Conservation (phyloP, 2,113 vertebrate genomes). For the Dipodomys ordii region DNA sequence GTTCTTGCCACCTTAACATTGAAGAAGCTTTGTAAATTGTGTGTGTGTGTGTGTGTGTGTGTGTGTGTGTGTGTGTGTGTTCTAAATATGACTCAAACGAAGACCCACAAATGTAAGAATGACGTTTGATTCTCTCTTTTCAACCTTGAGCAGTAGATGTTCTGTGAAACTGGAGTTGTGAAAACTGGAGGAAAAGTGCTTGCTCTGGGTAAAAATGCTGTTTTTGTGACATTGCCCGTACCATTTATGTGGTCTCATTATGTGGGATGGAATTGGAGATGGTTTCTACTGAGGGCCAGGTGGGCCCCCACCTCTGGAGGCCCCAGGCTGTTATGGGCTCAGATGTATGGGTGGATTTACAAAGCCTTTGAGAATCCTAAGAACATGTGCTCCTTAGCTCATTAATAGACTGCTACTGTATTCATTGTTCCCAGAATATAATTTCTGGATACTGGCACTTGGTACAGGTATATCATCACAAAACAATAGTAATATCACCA, state of each 20-base stretch:
- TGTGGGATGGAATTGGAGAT: background rate
- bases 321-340: constrained; percentile 49
- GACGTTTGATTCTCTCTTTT: constrained; percentile 24
- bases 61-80: background rate
- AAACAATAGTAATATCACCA: constrained; percentile 72
- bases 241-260: background rate
- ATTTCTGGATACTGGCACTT: constrained; percentile 73
- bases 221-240: background rate
- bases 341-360: constrained; percentile 58
- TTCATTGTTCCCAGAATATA: constrained; percentile 62
- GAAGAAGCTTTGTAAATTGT: background rate
- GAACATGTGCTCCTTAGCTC: constrained; percentile 72
- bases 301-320: constrained; percentile 47
- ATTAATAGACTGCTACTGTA: constrained; percentile 68
- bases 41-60: too few species aligned
- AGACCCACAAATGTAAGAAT: background rate
- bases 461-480: constrained; percentile 64
- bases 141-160: background rate
- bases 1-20: background rate
- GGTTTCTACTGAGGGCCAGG: background rate
- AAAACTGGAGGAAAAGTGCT: background rate
- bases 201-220: background rate
- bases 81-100: background rate
- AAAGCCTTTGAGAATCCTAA: constrained; percentile 65
- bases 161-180: background rate